Percentiles rank a stretch among this genome's conserved stretches.
phyloP scores from a whole-genome alignment of 2,888 invertebrate genomes.

The Abscondita cerata region DNA sequence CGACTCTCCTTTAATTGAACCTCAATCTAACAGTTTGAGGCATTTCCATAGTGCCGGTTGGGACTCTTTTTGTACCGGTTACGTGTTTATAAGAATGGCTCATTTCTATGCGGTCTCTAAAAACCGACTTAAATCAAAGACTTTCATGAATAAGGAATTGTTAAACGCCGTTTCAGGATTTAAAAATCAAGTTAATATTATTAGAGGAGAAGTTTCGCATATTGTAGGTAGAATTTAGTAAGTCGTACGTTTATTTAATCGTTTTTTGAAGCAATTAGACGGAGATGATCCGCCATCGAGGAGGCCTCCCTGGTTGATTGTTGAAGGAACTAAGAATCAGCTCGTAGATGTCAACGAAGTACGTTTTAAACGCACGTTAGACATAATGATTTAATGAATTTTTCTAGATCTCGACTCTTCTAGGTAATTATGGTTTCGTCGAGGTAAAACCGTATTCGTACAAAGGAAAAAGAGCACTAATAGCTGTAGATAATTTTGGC shows the following conservation, averaged over 20 bases:
- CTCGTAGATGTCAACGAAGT: constrained; percentile 50
- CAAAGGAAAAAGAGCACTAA: constrained; percentile 61
- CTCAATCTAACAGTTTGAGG: constrained; percentile 41
- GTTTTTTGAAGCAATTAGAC: constrained; percentile 61
- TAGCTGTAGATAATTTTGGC: constrained; percentile 67
- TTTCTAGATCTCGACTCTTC: constrained; percentile 62
- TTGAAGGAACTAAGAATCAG: constrained; percentile 51
- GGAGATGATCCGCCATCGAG: constrained; percentile 61
- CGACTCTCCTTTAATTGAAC: constrained; percentile 56
- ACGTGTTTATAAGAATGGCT: constrained; percentile 71
- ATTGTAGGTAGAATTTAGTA: too few species aligned
- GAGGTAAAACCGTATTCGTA: constrained; percentile 67
- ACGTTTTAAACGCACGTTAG: constrained; percentile 30
- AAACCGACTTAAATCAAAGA: constrained; percentile 57
- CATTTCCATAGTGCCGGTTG: constrained; percentile 80
- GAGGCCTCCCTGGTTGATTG: constrained; percentile 62
- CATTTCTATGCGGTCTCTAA: constrained; percentile 65
- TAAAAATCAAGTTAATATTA: constrained; percentile 68
- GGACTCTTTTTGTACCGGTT: constrained; percentile 81
- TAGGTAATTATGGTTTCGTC: constrained; percentile 67
- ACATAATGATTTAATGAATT: neutral
- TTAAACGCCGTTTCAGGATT: constrained; percentile 60
- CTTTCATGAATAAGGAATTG: constrained; percentile 63
- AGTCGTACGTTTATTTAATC: too few species aligned
- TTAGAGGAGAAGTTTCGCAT: constrained; percentile 63